These are phyloP conservation scores for Thaleichthys pacificus DNA, from an alignment of 2,797 vertebrate genomes.

Conservation along the genomic window DNA sequence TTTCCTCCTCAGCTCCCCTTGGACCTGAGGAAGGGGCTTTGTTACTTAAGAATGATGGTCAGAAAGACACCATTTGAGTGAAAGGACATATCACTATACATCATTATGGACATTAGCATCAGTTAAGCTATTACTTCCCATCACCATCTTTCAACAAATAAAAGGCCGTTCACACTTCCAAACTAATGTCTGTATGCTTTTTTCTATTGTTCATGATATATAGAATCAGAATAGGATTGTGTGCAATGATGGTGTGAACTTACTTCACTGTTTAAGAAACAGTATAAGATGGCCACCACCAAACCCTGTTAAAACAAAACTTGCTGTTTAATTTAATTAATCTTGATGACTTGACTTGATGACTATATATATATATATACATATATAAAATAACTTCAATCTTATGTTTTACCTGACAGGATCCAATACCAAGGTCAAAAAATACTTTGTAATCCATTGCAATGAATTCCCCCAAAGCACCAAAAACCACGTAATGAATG, in stretches of 20 bases:
- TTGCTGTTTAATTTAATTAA: background rate
- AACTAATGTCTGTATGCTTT: background rate
- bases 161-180: background rate
- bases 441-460: conserved; percentile 81
- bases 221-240: background rate
- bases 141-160: background rate
- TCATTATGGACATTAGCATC: background rate
- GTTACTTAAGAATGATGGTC: background rate
- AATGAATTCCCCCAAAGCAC: conserved; percentile 76
- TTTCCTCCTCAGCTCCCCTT: conserved; percentile 86
- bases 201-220: too few species aligned
- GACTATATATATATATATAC: too few species aligned
- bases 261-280: conserved; percentile 92
- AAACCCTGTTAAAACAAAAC: conserved; percentile 75
- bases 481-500: conserved; percentile 90
- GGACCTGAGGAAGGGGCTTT: conserved; percentile 76
- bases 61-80: background rate
- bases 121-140: background rate
- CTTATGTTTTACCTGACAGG: conserved; percentile 84
- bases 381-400: too few species aligned
- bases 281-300: conserved; percentile 88
- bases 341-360: background rate
- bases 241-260: conserved; percentile 41
- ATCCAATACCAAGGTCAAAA: conserved; percentile 88
- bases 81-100: background rate